These are phyloP conservation scores for Equus quagga DNA, from an alignment of 2,113 vertebrate species.

Conservation along the genomic window DNA sequence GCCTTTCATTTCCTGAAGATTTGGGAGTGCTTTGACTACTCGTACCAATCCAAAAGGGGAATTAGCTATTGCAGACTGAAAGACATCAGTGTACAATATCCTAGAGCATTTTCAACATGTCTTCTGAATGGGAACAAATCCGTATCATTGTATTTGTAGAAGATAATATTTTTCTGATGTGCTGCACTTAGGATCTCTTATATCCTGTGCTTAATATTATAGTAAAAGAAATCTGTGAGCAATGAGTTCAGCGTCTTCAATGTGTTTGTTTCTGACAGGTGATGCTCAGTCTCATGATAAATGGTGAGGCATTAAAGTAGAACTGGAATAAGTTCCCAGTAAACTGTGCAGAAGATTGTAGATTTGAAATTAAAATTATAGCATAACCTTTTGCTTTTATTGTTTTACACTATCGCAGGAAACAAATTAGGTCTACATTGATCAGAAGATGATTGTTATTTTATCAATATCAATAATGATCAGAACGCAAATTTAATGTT, in stretches of 20 bases:
- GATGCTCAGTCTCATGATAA: not conserved
- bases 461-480: not conserved
- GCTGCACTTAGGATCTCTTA: slow-evolving; percentile 32
- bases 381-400: not conserved
- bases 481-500: not conserved
- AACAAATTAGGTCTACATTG: slow-evolving; percentile 3
- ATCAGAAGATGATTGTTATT: not conserved
- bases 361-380: slow-evolving; percentile 5
- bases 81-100: slow-evolving; percentile 63
- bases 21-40: slow-evolving; percentile 74
- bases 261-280: slow-evolving; percentile 44
- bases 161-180: slow-evolving; percentile 62
- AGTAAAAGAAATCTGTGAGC: slow-evolving; percentile 56
- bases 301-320: not conserved
- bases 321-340: slow-evolving; percentile 9
- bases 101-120: slow-evolving; percentile 21
- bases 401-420: not conserved
- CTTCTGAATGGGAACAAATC: slow-evolving; percentile 64
- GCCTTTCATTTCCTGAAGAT: slow-evolving; percentile 80
- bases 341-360: slow-evolving; percentile 14
- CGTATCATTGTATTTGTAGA: slow-evolving; percentile 48
- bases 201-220: not conserved
- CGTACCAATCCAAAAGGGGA: slow-evolving; percentile 51
- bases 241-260: not conserved
- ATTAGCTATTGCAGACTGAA: slow-evolving; percentile 58